phyloP scores from a whole-genome alignment of 2,797 vertebrate species.

The Delichon dasypus region DNA sequence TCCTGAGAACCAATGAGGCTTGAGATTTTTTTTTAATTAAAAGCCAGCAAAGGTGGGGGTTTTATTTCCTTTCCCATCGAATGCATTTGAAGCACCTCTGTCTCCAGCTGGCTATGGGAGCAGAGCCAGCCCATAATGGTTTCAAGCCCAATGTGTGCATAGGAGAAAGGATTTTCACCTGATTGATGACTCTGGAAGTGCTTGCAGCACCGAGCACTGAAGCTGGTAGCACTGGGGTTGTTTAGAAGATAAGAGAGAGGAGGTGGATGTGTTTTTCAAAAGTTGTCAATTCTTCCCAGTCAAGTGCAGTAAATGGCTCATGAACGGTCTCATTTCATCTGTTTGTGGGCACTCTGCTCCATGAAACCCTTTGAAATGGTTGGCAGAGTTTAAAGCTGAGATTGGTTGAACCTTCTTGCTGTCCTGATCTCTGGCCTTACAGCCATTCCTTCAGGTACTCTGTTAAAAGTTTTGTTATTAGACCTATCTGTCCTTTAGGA shows the following conservation, averaged over 20 bases:
- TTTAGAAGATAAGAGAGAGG: neutral
- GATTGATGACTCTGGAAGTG: slow-evolving; percentile 10
- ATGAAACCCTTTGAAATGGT: slow-evolving; percentile 32
- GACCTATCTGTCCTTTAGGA: neutral
- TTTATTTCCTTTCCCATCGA: slow-evolving; percentile 27
- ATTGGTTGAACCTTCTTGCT: neutral
- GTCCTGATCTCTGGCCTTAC: neutral
- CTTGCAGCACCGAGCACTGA: neutral
- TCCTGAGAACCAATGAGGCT: slow-evolving; percentile 53
- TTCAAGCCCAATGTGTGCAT: slow-evolving; percentile 33
- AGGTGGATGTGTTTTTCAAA: slow-evolving; percentile 19
- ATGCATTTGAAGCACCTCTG: slow-evolving; percentile 61
- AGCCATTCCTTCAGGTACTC: neutral
- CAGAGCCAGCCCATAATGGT: slow-evolving; percentile 54
- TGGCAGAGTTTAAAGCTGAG: slow-evolving; percentile 43
- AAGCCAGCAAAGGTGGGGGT: slow-evolving; percentile 23
- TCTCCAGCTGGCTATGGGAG: slow-evolving; percentile 61
- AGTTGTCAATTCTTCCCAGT: slow-evolving; percentile 18
- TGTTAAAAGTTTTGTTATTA: neutral
- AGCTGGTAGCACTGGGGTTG: slow-evolving; percentile 17
- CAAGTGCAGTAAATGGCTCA: slow-evolving; percentile 4
- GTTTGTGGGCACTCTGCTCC: neutral
- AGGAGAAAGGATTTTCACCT: slow-evolving; percentile 36
- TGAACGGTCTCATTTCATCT: neutral
- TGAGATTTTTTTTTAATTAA: slow-evolving; percentile 56